Base-by-base conservation (phyloP, 2,113 vertebrate species). In the Sigmodon hispidus region DNA sequence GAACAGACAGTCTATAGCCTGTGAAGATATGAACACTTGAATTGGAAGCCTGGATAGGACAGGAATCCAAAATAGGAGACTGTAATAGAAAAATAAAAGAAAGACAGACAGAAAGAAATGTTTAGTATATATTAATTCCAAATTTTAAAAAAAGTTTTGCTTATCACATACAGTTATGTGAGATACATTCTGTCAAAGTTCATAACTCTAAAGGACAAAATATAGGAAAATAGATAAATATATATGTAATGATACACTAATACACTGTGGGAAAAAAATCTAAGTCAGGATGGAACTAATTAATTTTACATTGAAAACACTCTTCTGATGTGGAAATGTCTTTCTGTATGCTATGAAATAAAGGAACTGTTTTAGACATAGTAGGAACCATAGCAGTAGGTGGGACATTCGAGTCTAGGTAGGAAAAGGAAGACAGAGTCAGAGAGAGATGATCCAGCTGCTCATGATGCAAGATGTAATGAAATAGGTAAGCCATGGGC, bases 1-100 rank as follows among this genome's bases (percentile, higher is more conserved):
- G 87, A 96, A 93, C 83, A 92, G 87, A 61, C 79, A 94, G 72
- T 93, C 73, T 92, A 59, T 65, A 57, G 63, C 19, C 91, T 80
- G 72, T 73, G 73, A 92, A 97, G 76, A 89, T 81, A 84, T 89
- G 45, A 70, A 73, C 92, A 75, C 69, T 34, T 88, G 69, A 76
- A 63, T 48, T 85, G 16, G 29, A 77, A 91, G 40, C 7, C 29
- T 69, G 57, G 22, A 59, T 5, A 61, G 48, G 57, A 94, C 91
- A 57, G 76, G 50, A 81, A 96, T 95, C 16, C 43, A 63, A 94
- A 85, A 43, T n/a, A 90, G 40, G 80, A 89, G 36, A 81, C 13
- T 1, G 15, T 24, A 57, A 75, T n/a, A 48, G 7, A 34, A 77
- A 13, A 81, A 55, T n/a, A 21, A 81, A 19, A 59, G 21, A 36